Percentiles rank a stretch among this genome's conserved stretches.
Conservation (phyloP, 2,113 vertebrate genomes). For the Panurus biarmicus region DNA sequence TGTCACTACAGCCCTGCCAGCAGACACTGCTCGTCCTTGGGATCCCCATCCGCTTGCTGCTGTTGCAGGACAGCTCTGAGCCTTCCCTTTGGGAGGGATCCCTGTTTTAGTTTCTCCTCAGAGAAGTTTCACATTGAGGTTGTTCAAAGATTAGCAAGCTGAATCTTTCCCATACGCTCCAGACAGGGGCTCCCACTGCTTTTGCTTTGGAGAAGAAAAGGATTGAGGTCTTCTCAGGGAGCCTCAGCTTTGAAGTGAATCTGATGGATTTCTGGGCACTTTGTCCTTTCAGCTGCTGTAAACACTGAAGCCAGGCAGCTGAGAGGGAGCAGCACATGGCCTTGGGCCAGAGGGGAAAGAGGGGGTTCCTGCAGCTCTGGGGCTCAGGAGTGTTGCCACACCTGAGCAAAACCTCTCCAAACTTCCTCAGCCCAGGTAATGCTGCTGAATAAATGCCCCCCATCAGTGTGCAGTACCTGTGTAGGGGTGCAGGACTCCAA, state of each 20-base stretch:
- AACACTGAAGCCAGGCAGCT: not conserved
- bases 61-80: not conserved
- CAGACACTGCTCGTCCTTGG: not conserved
- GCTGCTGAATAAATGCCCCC: not conserved
- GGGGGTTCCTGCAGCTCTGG: not conserved
- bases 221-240: not conserved
- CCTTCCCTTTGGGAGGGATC: no score
- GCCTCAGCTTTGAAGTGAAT: not conserved
- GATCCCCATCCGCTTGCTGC: not conserved
- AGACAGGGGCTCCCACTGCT: not conserved
- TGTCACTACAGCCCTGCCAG: not conserved
- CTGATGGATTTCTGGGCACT: not conserved
- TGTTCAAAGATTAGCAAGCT: not conserved
- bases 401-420: not conserved
- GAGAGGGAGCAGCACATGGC: not conserved
- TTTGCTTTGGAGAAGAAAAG: not conserved
- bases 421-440: not conserved
- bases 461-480: no score
- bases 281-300: not conserved
- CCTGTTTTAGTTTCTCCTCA: not conserved
- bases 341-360: not conserved
- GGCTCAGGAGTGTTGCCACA: not conserved
- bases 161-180: not conserved
- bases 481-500: fast-evolving
- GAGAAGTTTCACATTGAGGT: not conserved